phyloP scores from a whole-genome alignment of 2,888 invertebrate species.

The Gasteruption jaculator region DNA sequence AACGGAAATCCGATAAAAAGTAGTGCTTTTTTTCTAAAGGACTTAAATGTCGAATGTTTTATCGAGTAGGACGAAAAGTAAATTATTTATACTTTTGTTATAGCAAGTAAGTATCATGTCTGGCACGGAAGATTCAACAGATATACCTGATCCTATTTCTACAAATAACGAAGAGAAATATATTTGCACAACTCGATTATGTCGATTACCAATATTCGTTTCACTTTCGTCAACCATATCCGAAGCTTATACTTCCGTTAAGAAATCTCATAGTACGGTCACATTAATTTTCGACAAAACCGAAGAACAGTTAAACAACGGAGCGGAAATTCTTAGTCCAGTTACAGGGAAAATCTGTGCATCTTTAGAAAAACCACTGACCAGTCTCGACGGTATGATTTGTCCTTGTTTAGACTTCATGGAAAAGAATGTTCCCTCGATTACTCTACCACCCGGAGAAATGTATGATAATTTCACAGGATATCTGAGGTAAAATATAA shows the following conservation, averaged over 20 bases:
- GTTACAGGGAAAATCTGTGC: conserved; percentile 34
- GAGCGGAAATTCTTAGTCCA: conserved; percentile 27
- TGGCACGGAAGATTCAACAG: conserved; percentile 24
- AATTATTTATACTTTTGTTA: conserved; percentile 6
- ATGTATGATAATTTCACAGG: conserved; percentile 35
- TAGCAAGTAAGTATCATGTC: conserved; percentile 36
- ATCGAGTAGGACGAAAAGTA: too few relatives aligned
- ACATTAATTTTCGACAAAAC: conserved; percentile 27
- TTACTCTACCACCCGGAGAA: conserved; percentile 48
- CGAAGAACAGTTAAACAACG: conserved; percentile 29
- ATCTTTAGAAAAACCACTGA: conserved; percentile 46
- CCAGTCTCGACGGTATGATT: conserved; percentile 36
- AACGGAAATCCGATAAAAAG: too few relatives aligned
- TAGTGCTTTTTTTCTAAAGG: too few relatives aligned
- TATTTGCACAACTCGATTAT: conserved; percentile 25
- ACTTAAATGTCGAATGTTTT: too few relatives aligned
- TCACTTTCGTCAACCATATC: conserved; percentile 28
- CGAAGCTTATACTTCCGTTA: conserved; percentile 28
- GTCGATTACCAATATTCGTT: conserved; percentile 28
- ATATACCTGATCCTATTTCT: conserved; percentile 1
- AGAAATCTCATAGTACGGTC: conserved; percentile 30
- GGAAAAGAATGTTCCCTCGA: conserved; percentile 50
- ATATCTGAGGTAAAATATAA: conserved; percentile 35
- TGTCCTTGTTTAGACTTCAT: conserved; percentile 49
- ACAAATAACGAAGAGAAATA: conserved; percentile 11